These are phyloP conservation scores for Nilaparvata lugens DNA, from an alignment of 1,140 invertebrate genomes.

Conservation along the genomic window DNA sequence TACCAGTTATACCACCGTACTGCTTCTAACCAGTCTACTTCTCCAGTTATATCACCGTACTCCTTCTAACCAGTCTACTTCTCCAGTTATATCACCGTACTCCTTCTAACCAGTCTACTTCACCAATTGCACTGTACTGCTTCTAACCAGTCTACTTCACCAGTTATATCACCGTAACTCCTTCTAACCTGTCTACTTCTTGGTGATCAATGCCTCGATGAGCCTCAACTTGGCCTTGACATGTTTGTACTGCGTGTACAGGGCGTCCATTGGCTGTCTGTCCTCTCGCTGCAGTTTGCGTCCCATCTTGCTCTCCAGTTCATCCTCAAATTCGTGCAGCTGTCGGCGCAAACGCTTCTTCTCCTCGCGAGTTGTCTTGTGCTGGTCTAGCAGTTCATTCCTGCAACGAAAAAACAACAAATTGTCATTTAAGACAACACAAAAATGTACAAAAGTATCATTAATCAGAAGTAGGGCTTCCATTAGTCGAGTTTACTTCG, in stretches of 20 bases:
- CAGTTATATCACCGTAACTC: too few species aligned
- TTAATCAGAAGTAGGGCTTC: too few species aligned
- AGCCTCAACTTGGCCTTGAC: slow-evolving; percentile 78
- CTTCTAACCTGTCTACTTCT: slow-evolving; percentile 39
- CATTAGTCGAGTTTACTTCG: too few species aligned
- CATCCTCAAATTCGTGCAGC: slow-evolving; percentile 73
- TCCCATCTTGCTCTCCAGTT: slow-evolving; percentile 68
- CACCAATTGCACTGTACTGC: too few species aligned
- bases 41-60: too few species aligned
- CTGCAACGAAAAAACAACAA: slow-evolving; percentile 29
- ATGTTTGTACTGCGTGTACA: slow-evolving; percentile 79
- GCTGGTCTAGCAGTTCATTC: slow-evolving; percentile 63
- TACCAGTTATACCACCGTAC: too few species aligned
- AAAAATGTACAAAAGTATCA: too few species aligned
- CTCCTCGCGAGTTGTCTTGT: slow-evolving; percentile 58
- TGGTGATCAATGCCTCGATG: slow-evolving; percentile 77
- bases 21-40: too few species aligned
- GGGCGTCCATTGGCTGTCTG: slow-evolving; percentile 58
- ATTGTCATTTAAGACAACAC: not conserved
- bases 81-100: too few species aligned
- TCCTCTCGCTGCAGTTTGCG: slow-evolving; percentile 76
- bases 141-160: too few species aligned
- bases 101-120: too few species aligned
- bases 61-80: too few species aligned
- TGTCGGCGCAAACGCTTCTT: slow-evolving; percentile 64